Base-by-base conservation (phyloP, 2,797 vertebrate genomes). In the Melanotaenia nigrans region DNA sequence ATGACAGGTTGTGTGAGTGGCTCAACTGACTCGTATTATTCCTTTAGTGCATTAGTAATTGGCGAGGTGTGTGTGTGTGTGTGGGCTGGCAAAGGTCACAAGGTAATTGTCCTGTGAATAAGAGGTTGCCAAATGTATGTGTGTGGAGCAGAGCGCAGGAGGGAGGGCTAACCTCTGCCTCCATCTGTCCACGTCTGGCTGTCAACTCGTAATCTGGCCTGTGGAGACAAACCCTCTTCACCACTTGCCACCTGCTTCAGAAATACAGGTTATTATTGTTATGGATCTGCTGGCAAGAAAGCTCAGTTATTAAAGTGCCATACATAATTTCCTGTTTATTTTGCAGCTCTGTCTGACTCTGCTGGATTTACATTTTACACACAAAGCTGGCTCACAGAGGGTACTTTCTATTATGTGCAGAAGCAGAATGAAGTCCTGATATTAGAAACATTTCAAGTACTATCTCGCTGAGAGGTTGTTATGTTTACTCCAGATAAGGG, bases 121-220 rank as follows among this genome's bases (percentile, higher is more conserved):
- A 85, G 65, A 30, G 77, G 54, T 84, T 89, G 86, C 90, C 87
- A 84, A 84, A 77, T 81, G 69, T 70, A 68, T 77, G 86, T 75
- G 71, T 74, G 71, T 81, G 79, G 83, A 77, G 76, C 78, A 61
- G 79, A 77, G 77, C 22, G 32, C 83, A 73, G 88, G 83, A 84
- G 79, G 90, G 73, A 85, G 86, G 83, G 79, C 85, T 93, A 82
- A 92, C 92, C 90, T 92, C 90, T 92, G 90, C 86, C 86, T 91
- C 90, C 89, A 90, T 90, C 90, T 92, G 90, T 92, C 89, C 87
- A 88, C 75, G 85, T 92, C 89, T 89, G 87, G 87, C 90, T 90
- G 87, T 86, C 86, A 92, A 89, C 89, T 88, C 89, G 85, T 91
- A 89, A 90, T 92, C 90, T 89, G 89, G 86, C 86, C 87, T 90